phyloP scores from a whole-genome alignment of 2,888 invertebrate species.

The Heteropelma amictum region DNA sequence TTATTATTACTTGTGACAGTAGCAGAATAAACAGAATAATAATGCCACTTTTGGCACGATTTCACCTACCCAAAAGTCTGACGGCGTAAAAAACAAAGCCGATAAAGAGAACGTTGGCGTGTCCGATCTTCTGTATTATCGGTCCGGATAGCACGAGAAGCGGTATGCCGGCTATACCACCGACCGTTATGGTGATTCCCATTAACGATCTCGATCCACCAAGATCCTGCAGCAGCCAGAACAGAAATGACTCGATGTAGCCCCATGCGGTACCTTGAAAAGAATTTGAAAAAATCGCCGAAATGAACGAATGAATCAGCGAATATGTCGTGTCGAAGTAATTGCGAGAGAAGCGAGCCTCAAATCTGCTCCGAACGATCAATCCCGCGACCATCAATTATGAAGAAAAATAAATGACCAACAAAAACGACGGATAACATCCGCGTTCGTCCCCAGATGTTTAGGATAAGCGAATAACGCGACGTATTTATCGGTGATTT shows the following conservation, averaged over 20 bases:
- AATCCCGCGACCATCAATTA: no score
- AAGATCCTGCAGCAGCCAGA: conserved; percentile 88
- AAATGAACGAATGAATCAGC: no score
- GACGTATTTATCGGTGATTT: conserved; percentile 6
- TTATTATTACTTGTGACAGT: no score
- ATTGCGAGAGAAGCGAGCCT: no score
- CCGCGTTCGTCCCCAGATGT: background rate
- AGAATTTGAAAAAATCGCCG: conserved; percentile 6
- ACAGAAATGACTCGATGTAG: conserved; percentile 89
- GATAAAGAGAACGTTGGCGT: conserved; percentile 87
- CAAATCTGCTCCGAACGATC: no score
- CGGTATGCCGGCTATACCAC: conserved; percentile 87
- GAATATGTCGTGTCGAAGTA: background rate
- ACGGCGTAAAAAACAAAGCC: conserved; percentile 88
- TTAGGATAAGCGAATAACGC: background rate
- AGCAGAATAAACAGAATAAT: no score
- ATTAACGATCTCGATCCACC: conserved; percentile 87
- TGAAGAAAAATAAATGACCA: background rate
- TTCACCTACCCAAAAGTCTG: conserved; percentile 83
- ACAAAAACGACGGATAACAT: background rate
- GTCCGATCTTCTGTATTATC: conserved; percentile 85
- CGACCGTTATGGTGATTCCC: conserved; percentile 90
- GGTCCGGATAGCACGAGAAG: conserved; percentile 88
- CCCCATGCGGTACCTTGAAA: conserved; percentile 88
- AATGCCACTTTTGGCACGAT: no score